Evolutionary conservation across 2,113 vertebrate genomes (phyloP).

Genomic region (Sarotherodon lohbergeri): DNA sequence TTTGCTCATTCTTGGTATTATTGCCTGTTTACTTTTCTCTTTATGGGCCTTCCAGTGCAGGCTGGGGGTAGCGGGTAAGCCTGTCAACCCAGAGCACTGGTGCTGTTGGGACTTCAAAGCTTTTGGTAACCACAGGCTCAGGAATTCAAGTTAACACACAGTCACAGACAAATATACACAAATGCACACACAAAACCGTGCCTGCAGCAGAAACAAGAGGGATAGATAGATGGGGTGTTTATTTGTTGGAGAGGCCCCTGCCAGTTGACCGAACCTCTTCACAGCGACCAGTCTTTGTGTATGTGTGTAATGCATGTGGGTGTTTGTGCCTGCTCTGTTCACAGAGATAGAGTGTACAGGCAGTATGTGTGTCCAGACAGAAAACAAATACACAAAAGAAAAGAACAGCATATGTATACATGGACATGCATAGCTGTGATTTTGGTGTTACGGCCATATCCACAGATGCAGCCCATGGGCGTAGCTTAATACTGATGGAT

Average conservation of each 20-base stretch:
- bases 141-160: constrained; percentile 64
- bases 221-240: constrained; percentile 39
- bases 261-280: constrained; percentile 53
- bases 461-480: background rate
- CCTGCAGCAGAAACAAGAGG: background rate
- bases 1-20: constrained; percentile 61
- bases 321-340: background rate
- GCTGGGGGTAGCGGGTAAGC: constrained; percentile 46
- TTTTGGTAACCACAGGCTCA: constrained; percentile 69
- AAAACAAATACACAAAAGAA: background rate
- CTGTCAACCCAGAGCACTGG: constrained; percentile 47
- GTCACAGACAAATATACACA: background rate
- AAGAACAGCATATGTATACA: background rate
- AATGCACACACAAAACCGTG: background rate
- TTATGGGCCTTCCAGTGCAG: constrained; percentile 58
- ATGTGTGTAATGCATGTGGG: constrained; percentile 23
- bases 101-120: constrained; percentile 71
- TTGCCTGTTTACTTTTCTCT: constrained; percentile 72
- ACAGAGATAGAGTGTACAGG: background rate
- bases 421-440: background rate
- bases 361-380: background rate
- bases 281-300: constrained; percentile 18
- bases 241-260: constrained; percentile 57
- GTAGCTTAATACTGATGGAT: background rate
- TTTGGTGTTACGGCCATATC: background rate